These are phyloP conservation scores for Conomelus anceps DNA, from an alignment of 2,888 invertebrate species.

Conservation along the genomic window DNA sequence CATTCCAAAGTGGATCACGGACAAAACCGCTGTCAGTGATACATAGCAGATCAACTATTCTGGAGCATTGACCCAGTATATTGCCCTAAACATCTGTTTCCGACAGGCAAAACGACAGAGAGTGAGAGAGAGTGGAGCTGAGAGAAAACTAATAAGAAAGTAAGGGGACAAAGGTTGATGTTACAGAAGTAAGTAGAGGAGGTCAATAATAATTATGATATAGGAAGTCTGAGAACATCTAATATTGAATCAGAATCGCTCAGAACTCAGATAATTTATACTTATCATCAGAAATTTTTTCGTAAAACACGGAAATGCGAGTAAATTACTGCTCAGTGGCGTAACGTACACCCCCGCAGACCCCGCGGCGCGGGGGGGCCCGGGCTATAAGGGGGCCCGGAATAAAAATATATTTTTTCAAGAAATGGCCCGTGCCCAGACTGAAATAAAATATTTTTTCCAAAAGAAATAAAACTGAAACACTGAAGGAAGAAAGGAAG, in stretches of 20 bases:
- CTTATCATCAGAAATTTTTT: neutral
- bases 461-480: too few relatives aligned
- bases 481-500: too few relatives aligned
- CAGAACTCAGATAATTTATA: neutral
- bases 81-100: neutral
- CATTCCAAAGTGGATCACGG: neutral
- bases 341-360: too few relatives aligned
- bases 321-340: too few relatives aligned
- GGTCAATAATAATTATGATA: neutral
- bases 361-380: too few relatives aligned
- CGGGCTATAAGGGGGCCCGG: too few relatives aligned
- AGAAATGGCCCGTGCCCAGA: too few relatives aligned
- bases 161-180: neutral
- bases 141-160: neutral
- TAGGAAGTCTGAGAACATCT: neutral
- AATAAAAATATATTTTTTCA: too few relatives aligned
- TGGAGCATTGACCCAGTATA: neutral
- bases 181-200: neutral
- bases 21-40: neutral
- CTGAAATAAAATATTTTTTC: too few relatives aligned
- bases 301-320: too few relatives aligned
- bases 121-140: neutral
- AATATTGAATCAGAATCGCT: neutral
- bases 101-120: too few relatives aligned
- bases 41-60: neutral